Evolutionary conservation across 2,797 vertebrate genomes (phyloP).

Genomic region (Hypotaenidia philippensis): DNA sequence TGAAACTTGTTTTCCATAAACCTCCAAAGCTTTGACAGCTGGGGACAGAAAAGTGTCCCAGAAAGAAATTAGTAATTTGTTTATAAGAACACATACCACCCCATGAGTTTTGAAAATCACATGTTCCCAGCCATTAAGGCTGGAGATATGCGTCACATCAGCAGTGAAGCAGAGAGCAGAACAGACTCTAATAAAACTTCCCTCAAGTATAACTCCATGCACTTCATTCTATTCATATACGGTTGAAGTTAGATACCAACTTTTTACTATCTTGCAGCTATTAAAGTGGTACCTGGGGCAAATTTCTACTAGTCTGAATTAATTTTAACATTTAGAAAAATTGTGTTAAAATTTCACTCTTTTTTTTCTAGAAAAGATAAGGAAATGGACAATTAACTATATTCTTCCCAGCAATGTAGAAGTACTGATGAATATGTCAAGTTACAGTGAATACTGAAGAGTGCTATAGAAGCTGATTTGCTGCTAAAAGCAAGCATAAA

Average conservation of each 20-base stretch:
- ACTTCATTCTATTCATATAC: neutral
- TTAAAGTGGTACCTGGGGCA: neutral
- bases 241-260: neutral
- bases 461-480: neutral
- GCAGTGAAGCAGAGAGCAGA: neutral
- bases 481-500: neutral
- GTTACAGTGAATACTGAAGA: neutral
- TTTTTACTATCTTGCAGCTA: neutral
- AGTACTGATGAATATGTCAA: neutral
- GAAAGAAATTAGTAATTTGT: neutral
- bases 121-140: neutral
- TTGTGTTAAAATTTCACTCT: neutral
- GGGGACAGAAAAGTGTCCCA: neutral
- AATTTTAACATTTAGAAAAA: neutral
- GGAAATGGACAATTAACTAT: neutral
- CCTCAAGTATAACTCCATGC: neutral
- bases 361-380: neutral
- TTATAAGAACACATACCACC: neutral
- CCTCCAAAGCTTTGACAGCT: neutral
- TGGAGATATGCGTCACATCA: neutral
- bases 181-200: slow-evolving; percentile 4
- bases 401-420: neutral
- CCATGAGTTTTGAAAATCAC: neutral
- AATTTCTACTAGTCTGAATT: neutral
- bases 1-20: neutral